phyloP scores from a whole-genome alignment of 1,140 invertebrate species.

The Drosophila navojoa region DNA sequence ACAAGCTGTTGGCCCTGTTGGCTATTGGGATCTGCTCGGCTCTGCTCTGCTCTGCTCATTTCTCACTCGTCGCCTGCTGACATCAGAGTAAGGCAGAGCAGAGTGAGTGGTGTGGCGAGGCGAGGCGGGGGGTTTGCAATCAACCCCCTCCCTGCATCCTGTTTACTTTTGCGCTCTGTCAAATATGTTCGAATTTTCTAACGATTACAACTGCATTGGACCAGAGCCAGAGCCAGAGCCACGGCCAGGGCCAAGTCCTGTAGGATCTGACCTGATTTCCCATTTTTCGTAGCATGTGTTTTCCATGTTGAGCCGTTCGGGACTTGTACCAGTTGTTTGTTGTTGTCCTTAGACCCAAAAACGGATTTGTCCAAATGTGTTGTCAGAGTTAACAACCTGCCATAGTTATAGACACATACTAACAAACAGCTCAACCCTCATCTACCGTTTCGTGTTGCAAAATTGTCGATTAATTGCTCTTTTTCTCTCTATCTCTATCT shows the following conservation, averaged over 20 bases:
- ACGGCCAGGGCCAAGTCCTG: constrained; percentile 1
- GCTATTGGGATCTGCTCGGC: constrained; percentile 16
- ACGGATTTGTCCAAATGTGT: constrained; percentile 70
- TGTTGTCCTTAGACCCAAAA: constrained; percentile 55
- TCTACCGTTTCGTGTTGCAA: constrained; percentile 31
- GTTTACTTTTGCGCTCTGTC: constrained; percentile 80
- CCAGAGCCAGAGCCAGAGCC: neutral
- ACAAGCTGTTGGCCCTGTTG: constrained; percentile 74
- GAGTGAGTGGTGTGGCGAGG: neutral
- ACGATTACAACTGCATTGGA: constrained; percentile 77
- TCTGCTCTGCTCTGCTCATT: constrained; percentile 51
- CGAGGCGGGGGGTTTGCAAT: neutral
- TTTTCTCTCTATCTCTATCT: no score
- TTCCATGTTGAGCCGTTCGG: constrained; percentile 55
- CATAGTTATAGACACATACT: constrained; percentile 37
- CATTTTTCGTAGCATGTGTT: constrained; percentile 79
- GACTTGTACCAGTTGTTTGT: constrained; percentile 42
- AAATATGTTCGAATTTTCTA: constrained; percentile 82
- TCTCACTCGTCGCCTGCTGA: constrained; percentile 66
- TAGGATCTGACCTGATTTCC: constrained; percentile 71
- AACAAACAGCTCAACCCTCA: neutral
- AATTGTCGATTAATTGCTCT: constrained; percentile 79
- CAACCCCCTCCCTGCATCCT: constrained; percentile 34
- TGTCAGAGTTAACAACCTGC: constrained; percentile 64
- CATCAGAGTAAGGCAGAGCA: constrained; percentile 26